These are phyloP conservation scores for Drepana arcuata DNA, from an alignment of 1,140 invertebrate genomes.

Conservation along the genomic window DNA sequence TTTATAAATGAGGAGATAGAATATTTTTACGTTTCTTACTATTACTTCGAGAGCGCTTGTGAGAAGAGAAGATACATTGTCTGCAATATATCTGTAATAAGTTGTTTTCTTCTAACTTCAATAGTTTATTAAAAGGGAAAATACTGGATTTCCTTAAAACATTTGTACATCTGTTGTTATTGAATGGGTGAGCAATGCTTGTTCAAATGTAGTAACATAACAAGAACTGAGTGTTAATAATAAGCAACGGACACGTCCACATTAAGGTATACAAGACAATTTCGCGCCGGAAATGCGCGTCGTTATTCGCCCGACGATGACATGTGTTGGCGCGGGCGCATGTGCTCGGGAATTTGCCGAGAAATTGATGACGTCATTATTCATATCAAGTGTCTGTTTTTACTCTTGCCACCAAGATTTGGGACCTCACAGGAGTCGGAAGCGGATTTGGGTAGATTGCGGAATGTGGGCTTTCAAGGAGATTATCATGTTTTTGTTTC, in stretches of 20 bases:
- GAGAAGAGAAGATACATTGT: too few species aligned
- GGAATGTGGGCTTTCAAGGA: too few species aligned
- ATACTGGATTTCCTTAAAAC: not conserved
- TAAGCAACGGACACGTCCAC: conserved; percentile 2
- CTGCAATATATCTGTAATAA: not conserved
- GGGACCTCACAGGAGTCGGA: conserved; percentile 45
- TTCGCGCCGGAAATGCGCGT: conserved; percentile 47
- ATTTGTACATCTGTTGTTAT: not conserved
- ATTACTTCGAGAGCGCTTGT: too few species aligned
- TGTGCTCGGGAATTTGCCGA: conserved; percentile 36
- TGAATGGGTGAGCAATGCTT: not conserved
- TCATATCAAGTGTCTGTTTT: conserved; percentile 42
- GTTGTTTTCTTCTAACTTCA: not conserved
- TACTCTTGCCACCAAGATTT: conserved; percentile 15
- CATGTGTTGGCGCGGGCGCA: conserved; percentile 35
- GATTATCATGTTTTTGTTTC: not conserved
- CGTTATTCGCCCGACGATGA: conserved; percentile 40
- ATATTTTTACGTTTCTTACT: too few species aligned
- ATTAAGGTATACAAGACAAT: conserved; percentile 9
- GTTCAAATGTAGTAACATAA: too few species aligned
- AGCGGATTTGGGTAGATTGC: too few species aligned
- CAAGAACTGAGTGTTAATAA: too few species aligned
- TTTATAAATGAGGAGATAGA: too few species aligned
- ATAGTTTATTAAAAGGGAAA: not conserved
- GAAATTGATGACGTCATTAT: conserved; percentile 64